These are phyloP conservation scores for Syngnathus floridae DNA, from an alignment of 2,113 vertebrate species.

Conservation along the genomic window DNA sequence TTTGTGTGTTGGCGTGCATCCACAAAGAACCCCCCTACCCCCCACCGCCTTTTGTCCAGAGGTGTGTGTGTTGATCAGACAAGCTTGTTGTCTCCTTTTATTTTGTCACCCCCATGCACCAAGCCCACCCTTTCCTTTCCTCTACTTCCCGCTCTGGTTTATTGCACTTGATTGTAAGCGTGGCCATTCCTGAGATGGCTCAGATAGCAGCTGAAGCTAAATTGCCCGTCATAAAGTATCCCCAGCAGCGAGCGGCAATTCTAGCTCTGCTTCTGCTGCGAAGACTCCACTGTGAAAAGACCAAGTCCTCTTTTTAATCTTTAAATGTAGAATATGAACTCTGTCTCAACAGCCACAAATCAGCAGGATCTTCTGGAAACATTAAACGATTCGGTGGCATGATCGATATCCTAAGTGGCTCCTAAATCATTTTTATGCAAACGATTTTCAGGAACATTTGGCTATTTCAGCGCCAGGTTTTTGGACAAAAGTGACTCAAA, in stretches of 20 bases:
- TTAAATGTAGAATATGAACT: conserved; percentile 65
- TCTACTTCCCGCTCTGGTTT: conserved; percentile 60
- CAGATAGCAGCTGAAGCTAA: conserved; percentile 74
- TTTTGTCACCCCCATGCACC: conserved; percentile 19
- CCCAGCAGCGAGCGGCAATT: conserved; percentile 55
- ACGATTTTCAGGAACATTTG: conserved; percentile 67
- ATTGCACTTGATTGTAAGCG: conserved; percentile 76
- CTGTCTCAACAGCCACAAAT: conserved; percentile 64
- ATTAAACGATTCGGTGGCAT: conserved; percentile 68
- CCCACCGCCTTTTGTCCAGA: conserved; percentile 57
- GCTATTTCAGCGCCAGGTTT: conserved; percentile 61
- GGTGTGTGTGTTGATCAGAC: conserved; percentile 52
- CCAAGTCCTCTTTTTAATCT: conserved; percentile 62
- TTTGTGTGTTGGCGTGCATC: conserved; percentile 25
- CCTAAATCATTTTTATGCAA: conserved; percentile 68
- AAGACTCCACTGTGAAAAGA: conserved; percentile 58
- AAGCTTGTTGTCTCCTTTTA: conserved; percentile 54
- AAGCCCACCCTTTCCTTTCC: conserved; percentile 25
- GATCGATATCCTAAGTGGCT: conserved; percentile 67
- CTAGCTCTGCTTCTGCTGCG: conserved; percentile 49
- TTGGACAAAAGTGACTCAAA: conserved; percentile 66
- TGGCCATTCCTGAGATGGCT: conserved; percentile 73
- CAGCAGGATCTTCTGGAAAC: conserved; percentile 60
- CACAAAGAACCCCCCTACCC: conserved; percentile 10
- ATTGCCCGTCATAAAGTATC: conserved; percentile 76